Percentiles rank a stretch among this genome's conserved stretches.
Evolutionary conservation across 2,888 invertebrate species (phyloP).

Genomic region (Operophtera brumata): DNA sequence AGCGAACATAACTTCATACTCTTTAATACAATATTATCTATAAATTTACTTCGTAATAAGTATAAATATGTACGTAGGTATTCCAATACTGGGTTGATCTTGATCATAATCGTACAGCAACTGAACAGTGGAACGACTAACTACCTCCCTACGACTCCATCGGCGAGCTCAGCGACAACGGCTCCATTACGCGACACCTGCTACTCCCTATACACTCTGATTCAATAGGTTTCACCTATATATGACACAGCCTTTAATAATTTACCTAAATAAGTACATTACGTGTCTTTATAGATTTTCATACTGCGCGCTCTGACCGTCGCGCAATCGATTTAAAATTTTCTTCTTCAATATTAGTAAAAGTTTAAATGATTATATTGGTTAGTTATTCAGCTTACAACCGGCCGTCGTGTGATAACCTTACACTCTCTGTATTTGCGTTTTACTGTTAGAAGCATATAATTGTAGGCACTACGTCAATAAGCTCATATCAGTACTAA

Average conservation of each 20-base stretch:
- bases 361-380: constrained; percentile 1
- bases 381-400: constrained; percentile 2
- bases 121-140: constrained; percentile 19
- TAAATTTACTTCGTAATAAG: constrained; percentile 72
- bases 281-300: constrained; percentile 36
- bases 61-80: constrained; percentile 65
- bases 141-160: constrained; percentile 17
- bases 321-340: constrained; percentile 22
- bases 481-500: constrained; percentile 85
- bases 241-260: constrained; percentile 67
- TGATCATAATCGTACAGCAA: constrained; percentile 25
- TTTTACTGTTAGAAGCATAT: constrained; percentile 74
- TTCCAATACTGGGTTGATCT: constrained; percentile 40
- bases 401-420: constrained; percentile 21
- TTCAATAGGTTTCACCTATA: constrained; percentile 54
- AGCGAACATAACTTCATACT: constrained; percentile 75
- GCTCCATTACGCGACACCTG: constrained; percentile 20
- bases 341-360: constrained; percentile 9
- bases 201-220: constrained; percentile 40
- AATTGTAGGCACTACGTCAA: constrained; percentile 84
- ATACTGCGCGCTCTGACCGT: constrained; percentile 31
- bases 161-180: constrained; percentile 14
- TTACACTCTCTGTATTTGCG: constrained; percentile 36
- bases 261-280: constrained; percentile 52
- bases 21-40: constrained; percentile 71